Base-by-base conservation (phyloP, 2,888 invertebrate genomes). In the Altica lythri region DNA sequence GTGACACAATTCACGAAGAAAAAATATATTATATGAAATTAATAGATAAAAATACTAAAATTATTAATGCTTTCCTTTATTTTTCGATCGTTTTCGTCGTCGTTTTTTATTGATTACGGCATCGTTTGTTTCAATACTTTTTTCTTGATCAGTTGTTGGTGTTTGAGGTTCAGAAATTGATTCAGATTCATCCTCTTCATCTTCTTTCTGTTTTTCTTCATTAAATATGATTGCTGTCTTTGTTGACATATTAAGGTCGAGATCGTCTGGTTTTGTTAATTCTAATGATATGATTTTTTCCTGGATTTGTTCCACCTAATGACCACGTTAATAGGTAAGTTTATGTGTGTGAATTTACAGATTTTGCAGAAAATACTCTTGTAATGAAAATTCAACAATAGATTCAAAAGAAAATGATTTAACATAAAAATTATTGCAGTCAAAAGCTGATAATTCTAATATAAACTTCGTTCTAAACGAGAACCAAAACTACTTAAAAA, bases 221-320 rank as follows among this genome's bases (percentile, higher is more conserved):
- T n/a, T n/a, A n/a, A n/a, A n/a, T n/a, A n/a, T n/a, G n/a, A 32
- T 45, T 10, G 35, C 29, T 17, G 49, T 35, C 12, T 56, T 57
- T 29, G 69, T 69, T 56, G 70, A 72, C 18, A 69, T 48, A 9
- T 67, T 52, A n/a, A 68, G 42, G 16, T 51, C 46, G 16, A 51
- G 35, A 16, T 60, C 60, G 25, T 69, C 65, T 18, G 73, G 68
- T 63, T 74, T 85, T 58, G 88, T 88, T 73, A 93, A 78, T 78
- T 93, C 92, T 77, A 93, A 78, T 53, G 92, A 92, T 78, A 93
- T 90, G 68, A 93, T 92, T 80, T 92, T 92, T 79, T 92, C 92
- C 78, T 90, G 89, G 60, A 92, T 87, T 58, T 92, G 92, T 83
- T 93, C 92, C 76, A 92, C 92, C 92, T 90, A 76, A n/a, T n/a